Percentiles rank a stretch among this genome's conserved stretches.
Conservation (phyloP, 2,888 invertebrate species). For the Itoplectis maculator region DNA sequence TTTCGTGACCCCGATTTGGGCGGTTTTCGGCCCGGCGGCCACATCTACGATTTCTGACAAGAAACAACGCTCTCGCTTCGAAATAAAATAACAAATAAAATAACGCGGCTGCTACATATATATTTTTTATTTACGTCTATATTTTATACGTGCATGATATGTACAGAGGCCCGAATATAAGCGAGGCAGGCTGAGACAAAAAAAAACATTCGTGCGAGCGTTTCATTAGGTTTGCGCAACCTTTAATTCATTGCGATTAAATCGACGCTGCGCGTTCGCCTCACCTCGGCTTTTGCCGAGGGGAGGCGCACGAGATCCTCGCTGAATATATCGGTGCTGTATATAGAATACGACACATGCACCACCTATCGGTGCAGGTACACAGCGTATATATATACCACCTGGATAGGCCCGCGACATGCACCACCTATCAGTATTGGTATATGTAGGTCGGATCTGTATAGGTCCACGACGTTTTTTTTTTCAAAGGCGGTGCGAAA, state of each 20-base stretch:
- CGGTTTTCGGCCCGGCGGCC: too few relatives aligned
- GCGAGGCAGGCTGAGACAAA: slow-evolving; percentile 33
- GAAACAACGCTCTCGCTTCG: too few relatives aligned
- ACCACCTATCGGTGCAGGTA: too few relatives aligned
- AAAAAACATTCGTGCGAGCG: slow-evolving; percentile 63
- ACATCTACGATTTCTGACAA: too few relatives aligned
- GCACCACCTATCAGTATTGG: too few relatives aligned
- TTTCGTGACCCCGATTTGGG: too few relatives aligned
- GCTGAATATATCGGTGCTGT: slow-evolving; percentile 40
- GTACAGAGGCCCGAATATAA: slow-evolving; percentile 44
- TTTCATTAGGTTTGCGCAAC: slow-evolving; percentile 77
- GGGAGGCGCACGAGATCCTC: slow-evolving; percentile 52
- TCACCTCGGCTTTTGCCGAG: slow-evolving; percentile 60
- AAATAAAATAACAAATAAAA: too few relatives aligned
- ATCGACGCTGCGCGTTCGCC: slow-evolving; percentile 59
- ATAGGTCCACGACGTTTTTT: too few relatives aligned
- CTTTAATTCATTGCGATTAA: slow-evolving; percentile 76
- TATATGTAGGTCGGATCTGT: too few relatives aligned
- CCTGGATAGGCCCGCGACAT: slow-evolving; percentile 18
- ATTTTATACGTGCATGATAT: too few relatives aligned
- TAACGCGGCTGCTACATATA: not conserved
- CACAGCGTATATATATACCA: not conserved
- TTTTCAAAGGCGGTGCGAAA: slow-evolving; percentile 56
- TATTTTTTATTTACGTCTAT: too few relatives aligned
- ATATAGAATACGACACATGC: too few relatives aligned